Percentiles rank a stretch among this genome's conserved stretches.
These are phyloP conservation scores for Drosophila macrospina DNA, from an alignment of 2,888 invertebrate genomes.

Conservation along the genomic window DNA sequence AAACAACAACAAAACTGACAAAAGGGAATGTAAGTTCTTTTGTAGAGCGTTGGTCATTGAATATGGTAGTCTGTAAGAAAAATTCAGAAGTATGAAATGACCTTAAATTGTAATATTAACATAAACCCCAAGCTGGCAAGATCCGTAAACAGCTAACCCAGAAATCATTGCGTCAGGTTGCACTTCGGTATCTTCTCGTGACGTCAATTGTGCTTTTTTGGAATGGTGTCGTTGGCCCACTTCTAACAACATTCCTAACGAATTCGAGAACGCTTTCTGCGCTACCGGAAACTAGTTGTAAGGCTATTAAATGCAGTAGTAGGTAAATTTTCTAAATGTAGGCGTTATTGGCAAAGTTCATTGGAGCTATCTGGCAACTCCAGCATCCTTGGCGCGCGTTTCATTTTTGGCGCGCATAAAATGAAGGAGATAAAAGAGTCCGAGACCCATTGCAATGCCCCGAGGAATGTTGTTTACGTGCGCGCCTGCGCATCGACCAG, in stretches of 20 bases:
- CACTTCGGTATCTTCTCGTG: slow-evolving; percentile 39
- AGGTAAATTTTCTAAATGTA: slow-evolving; percentile 3
- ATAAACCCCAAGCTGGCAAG: not conserved
- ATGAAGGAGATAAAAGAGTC: slow-evolving; percentile 38
- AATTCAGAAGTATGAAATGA: not conserved
- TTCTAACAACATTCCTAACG: slow-evolving; percentile 37
- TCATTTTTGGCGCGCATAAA: slow-evolving; percentile 68
- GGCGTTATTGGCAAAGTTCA: slow-evolving; percentile 14
- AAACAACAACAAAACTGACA: slow-evolving; percentile 18
- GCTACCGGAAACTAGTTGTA: slow-evolving; percentile 50
- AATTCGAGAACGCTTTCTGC: slow-evolving; percentile 13
- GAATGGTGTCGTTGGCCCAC: slow-evolving; percentile 57
- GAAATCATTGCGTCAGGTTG: slow-evolving; percentile 52
- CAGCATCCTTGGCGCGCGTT: slow-evolving; percentile 47
- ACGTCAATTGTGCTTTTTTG: slow-evolving; percentile 42
- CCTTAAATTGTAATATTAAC: not conserved
- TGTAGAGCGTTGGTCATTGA: not conserved
- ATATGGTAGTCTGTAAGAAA: not conserved
- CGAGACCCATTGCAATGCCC: slow-evolving; percentile 56
- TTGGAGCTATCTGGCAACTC: slow-evolving; percentile 39
- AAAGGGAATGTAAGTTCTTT: slow-evolving; percentile 9
- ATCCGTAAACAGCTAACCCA: slow-evolving; percentile 31
- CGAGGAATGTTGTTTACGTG: slow-evolving; percentile 79
- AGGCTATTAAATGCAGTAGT: not conserved
- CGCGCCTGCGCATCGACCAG: slow-evolving; percentile 73